phyloP scores from a whole-genome alignment of 2,113 vertebrate genomes.

The Coryphaenoides rupestris region DNA sequence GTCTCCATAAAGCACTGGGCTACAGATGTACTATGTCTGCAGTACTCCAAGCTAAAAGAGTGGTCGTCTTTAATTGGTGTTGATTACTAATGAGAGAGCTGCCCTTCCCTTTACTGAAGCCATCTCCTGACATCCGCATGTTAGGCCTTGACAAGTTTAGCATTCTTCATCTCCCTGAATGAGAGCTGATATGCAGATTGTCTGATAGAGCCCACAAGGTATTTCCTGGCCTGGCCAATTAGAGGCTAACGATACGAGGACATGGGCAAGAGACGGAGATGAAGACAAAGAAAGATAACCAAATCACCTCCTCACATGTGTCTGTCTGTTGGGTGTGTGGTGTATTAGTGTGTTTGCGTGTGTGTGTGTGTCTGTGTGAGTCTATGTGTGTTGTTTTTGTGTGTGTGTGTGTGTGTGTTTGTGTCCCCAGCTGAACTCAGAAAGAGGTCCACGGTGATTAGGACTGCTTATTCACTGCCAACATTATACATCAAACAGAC shows the following conservation, averaged over 20 bases:
- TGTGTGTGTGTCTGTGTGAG: not conserved
- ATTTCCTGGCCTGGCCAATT: slow-evolving; percentile 50
- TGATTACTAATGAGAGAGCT: slow-evolving; percentile 50
- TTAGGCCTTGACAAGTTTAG: slow-evolving; percentile 57
- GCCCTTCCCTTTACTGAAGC: slow-evolving; percentile 29
- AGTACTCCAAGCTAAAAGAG: slow-evolving; percentile 34
- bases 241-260: slow-evolving; percentile 54
- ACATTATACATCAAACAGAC: not conserved
- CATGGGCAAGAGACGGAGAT: slow-evolving; percentile 11
- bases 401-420: too few relatives aligned
- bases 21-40: slow-evolving; percentile 26
- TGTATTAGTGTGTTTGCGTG: not conserved
- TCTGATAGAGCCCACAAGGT: slow-evolving; percentile 46
- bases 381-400: too few relatives aligned
- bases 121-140: slow-evolving; percentile 51
- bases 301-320: slow-evolving; percentile 22
- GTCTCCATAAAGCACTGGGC: slow-evolving; percentile 22
- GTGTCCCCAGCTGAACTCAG: not conserved
- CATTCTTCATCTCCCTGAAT: slow-evolving; percentile 33
- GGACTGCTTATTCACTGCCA: not conserved
- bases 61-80: slow-evolving; percentile 43
- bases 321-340: not conserved
- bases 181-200: slow-evolving; percentile 49
- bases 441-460: slow-evolving; percentile 7
- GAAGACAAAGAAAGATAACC: slow-evolving; percentile 46